A percentile compares a stretch with the other conserved stretches of the same genome.
phyloP scores from a whole-genome alignment of 2,113 vertebrate species.

The Hydrolagus affinis region DNA sequence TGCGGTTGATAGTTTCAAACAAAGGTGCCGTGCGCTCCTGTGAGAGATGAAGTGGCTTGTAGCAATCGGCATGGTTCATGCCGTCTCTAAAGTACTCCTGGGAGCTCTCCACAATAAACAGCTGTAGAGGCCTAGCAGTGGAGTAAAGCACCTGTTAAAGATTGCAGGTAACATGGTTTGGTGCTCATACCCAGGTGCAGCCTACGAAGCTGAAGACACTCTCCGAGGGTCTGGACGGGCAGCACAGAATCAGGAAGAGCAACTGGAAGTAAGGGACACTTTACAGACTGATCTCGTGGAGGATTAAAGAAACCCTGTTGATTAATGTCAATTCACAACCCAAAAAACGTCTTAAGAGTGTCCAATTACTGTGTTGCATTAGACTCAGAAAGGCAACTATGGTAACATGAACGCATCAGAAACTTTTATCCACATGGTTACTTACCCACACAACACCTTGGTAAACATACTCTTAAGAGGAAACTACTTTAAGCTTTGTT shows the following conservation, averaged over 20 bases:
- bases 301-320: background rate
- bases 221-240: constrained; percentile 90
- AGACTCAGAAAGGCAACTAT: background rate
- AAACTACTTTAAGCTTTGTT: background rate
- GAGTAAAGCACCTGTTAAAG: constrained; percentile 35
- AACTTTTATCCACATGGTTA: background rate
- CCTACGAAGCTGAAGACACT: constrained; percentile 91
- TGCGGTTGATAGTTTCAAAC: no score
- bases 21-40: background rate
- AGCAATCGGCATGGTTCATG: background rate
- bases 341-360: no score
- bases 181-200: constrained; percentile 74
- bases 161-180: constrained; percentile 39
- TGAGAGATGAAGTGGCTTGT: background rate
- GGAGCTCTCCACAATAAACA: background rate
- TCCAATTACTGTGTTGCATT: background rate
- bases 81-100: background rate
- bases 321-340: background rate
- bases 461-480: background rate
- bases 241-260: constrained; percentile 78
- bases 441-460: background rate
- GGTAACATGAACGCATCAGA: background rate
- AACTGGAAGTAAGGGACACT: constrained; percentile 79
- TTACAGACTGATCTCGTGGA: background rate
- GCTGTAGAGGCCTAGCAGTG: constrained; percentile 35